Percentiles rank a stretch among this genome's conserved stretches.
Evolutionary conservation across 2,888 invertebrate species (phyloP).

Genomic region (Glaucopsyche alexis): DNA sequence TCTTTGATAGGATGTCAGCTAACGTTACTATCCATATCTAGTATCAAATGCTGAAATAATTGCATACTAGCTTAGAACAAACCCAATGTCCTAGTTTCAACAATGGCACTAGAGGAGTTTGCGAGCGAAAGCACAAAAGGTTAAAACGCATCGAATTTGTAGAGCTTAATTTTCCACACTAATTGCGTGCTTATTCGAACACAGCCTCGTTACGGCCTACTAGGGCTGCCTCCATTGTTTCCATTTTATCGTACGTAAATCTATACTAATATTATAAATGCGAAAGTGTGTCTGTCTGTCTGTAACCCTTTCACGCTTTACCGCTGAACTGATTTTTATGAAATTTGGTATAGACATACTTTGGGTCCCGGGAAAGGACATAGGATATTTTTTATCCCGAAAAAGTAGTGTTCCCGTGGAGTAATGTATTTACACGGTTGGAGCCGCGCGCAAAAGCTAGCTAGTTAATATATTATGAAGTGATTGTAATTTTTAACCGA

Average conservation of each 20-base stretch:
- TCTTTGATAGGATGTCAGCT: too few species aligned
- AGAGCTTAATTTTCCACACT: constrained; percentile 29
- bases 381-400: too few species aligned
- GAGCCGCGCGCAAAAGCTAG: too few species aligned
- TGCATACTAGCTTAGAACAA: not conserved
- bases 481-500: too few species aligned
- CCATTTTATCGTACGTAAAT: not conserved
- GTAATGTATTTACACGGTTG: too few species aligned
- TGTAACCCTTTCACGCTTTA: too few species aligned
- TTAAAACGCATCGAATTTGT: constrained; percentile 27
- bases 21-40: not conserved
- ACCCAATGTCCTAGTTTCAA: constrained; percentile 17
- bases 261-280: not conserved
- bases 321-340: too few species aligned
- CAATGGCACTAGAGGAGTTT: constrained; percentile 4
- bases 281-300: too few species aligned
- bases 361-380: too few species aligned
- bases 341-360: too few species aligned
- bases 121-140: constrained; percentile 20
- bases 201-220: constrained; percentile 21
- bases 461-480: too few species aligned
- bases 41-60: not conserved
- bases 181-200: constrained; percentile 29
- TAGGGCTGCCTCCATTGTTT: constrained; percentile 17
- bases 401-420: too few species aligned